phyloP scores from a whole-genome alignment of 30 jellyfish, hydroid and myxozoan species.

The Nemopilema nomurai region DNA sequence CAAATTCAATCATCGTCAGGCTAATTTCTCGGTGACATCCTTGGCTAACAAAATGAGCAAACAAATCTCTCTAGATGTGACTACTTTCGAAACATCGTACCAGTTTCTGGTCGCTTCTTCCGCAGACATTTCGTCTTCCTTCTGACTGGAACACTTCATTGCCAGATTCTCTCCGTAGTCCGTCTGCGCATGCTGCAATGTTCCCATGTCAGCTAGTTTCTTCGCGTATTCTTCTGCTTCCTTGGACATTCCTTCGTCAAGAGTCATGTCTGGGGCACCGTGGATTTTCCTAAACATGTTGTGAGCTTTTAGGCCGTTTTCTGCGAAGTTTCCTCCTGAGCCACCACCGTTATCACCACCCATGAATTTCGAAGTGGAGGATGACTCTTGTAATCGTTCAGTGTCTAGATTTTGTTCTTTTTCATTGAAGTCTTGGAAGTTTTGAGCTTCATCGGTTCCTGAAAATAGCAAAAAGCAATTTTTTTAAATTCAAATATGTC shows the following conservation, averaged over 20 bases:
- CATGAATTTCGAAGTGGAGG: background rate
- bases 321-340: constrained; percentile 43
- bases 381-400: too few relatives aligned
- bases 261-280: constrained; percentile 70
- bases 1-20: background rate
- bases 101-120: constrained; percentile 68
- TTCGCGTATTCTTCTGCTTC: constrained; percentile 91
- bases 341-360: constrained; percentile 1
- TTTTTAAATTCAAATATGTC: too few relatives aligned
- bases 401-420: too few relatives aligned
- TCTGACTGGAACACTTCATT: constrained; percentile 59
- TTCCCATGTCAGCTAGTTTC: constrained; percentile 65
- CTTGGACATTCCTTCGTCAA: constrained; percentile 72
- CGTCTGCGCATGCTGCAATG: constrained; percentile 47
- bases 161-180: constrained; percentile 92
- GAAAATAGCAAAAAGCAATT: too few relatives aligned
- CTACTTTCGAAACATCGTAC: background rate
- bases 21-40: too few relatives aligned
- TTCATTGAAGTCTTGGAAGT: background rate
- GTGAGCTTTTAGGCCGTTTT: constrained; percentile 77
- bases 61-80: too few relatives aligned
- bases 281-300: constrained; percentile 85
- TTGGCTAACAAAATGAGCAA: too few relatives aligned
- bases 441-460: too few relatives aligned
- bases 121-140: constrained; percentile 76